These are phyloP conservation scores for Macrophya alboannulata DNA, from an alignment of 2,888 invertebrate genomes.

Conservation along the genomic window DNA sequence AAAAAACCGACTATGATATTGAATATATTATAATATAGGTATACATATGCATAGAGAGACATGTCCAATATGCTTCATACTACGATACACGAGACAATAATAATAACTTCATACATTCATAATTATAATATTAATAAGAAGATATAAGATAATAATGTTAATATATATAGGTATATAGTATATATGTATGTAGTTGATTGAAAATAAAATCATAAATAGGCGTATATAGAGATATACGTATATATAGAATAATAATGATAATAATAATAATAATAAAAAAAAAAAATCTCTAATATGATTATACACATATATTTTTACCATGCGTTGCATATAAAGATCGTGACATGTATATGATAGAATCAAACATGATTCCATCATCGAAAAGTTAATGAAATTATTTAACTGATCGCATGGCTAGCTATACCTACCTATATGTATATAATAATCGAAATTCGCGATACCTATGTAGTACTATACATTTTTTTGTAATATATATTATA, in stretches of 20 bases:
- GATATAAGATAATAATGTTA: not conserved
- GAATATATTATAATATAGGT: too few relatives aligned
- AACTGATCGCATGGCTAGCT: too few relatives aligned
- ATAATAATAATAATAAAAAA: not conserved
- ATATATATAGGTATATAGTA: not conserved
- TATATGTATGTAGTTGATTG: not conserved
- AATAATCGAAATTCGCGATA: too few relatives aligned
- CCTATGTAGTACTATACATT: too few relatives aligned
- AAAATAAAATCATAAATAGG: not conserved
- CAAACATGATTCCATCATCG: too few relatives aligned
- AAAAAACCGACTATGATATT: too few relatives aligned
- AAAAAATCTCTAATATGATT: conserved; percentile 7
- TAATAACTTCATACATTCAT: conserved; percentile 31
- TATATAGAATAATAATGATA: not conserved
- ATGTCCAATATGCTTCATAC: conserved; percentile 31
- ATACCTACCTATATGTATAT: too few relatives aligned
- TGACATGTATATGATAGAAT: not conserved
- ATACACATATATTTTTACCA: conserved; percentile 38
- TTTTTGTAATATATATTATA: not conserved
- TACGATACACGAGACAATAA: conserved; percentile 37
- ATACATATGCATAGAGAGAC: too few relatives aligned
- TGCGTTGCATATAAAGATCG: conserved; percentile 9
- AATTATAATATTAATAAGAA: not conserved
- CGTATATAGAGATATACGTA: not conserved
- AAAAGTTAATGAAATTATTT: too few relatives aligned